Evolutionary conservation across 1,140 invertebrate species (phyloP), one percentile per base, ranked within the genome.

Genomic region (Achroia grisella): DNA sequence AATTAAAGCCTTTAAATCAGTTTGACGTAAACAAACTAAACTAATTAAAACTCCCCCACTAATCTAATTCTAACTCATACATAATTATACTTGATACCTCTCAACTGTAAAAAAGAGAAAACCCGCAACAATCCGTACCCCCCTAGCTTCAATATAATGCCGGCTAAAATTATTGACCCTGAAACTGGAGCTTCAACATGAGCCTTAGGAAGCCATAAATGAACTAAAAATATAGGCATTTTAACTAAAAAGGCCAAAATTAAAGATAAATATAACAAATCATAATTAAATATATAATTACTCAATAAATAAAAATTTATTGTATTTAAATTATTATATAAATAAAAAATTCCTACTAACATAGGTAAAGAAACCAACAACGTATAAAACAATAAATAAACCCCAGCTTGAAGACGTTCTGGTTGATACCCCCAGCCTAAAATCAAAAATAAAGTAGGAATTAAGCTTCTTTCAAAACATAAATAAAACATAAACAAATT

Each of bases 151-250:
- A 92, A 79, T 70, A 92, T 82, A 77, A 92, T 72, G 0, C 88
- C 91, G 31, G 90, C 91, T 77, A 92, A 90, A 89, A 92, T 89
- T 82, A 92, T 92, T 30, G 91, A 91, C 4, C 90, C 90, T 39
- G 86, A 87, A 71, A 91, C 67, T n/a, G 91, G 90, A 57, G 90
- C 90, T 67, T 93, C 90, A 12, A 93, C 90, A 90, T 92, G 91
- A 86, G 90, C 91, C 44, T 91, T 92, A 39, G 91, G 91, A 41
- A 93, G 75, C 73, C 91, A 92, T 63, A 91, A 85, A 89, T 92
- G 91, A 85, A 90, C 52, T 64, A 89, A 81, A 89, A 87, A 92
- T 77, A 91, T 88, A 13, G 91, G 91, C 61, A 91, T 87, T 86
- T 92, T 92, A 42, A 92, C 86, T 78, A 91, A 87, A 90, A 92